Percentiles rank a stretch among this genome's conserved stretches.
Evolutionary conservation across 2,113 vertebrate species (phyloP).

Genomic region (Hucho hucho): DNA sequence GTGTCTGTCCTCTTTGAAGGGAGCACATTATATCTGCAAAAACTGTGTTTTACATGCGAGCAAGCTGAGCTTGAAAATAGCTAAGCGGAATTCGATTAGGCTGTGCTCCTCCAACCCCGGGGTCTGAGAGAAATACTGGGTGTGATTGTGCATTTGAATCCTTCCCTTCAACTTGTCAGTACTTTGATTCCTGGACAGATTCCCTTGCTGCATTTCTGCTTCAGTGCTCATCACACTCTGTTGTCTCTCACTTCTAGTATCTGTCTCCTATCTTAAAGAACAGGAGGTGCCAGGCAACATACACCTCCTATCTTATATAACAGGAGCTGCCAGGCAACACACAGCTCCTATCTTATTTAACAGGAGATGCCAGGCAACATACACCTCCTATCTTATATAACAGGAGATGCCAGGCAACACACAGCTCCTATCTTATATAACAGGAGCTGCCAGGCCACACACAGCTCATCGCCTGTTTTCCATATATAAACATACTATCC

Average conservation of each 20-base stretch:
- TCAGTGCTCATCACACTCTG: conserved; percentile 66
- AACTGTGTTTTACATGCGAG: conserved; percentile 51
- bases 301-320: too few species aligned
- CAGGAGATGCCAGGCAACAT: too few species aligned
- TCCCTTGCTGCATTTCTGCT: conserved; percentile 72
- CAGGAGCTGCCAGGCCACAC: background rate
- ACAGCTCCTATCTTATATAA: too few species aligned
- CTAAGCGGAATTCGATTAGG: conserved; percentile 57
- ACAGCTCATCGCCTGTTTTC: conserved; percentile 35
- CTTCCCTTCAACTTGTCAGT: conserved; percentile 71
- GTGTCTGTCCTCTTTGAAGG: conserved; percentile 33
- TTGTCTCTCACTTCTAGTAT: conserved; percentile 71
- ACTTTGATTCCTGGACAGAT: conserved; percentile 79
- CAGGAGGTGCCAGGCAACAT: too few species aligned
- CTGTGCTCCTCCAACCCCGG: conserved; percentile 48
- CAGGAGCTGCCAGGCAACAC: too few species aligned
- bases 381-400: too few species aligned
- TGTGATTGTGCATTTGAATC: conserved; percentile 71
- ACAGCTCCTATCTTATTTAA: too few species aligned
- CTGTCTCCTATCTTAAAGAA: conserved; percentile 47
- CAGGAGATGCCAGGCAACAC: too few species aligned
- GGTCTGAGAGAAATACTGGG: conserved; percentile 54
- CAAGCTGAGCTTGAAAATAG: conserved; percentile 57
- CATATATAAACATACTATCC: too few species aligned
- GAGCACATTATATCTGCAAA: conserved; percentile 31